Conservation (phyloP, 2,888 invertebrate genomes). For the Lepidocyrtinus sp. region DNA sequence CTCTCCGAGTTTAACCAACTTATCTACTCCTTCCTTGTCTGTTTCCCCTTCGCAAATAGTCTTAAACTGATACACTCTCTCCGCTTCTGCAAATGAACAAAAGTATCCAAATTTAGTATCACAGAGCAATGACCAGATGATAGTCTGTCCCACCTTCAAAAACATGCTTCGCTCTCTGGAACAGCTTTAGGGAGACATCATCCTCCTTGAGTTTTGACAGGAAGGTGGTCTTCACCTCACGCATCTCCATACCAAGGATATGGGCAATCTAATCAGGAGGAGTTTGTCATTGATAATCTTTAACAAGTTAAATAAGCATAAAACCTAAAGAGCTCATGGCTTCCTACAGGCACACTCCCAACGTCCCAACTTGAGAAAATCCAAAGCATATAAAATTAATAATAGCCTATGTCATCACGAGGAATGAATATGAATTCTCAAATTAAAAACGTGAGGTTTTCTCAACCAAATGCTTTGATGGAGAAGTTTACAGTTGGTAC, state of each 20-base stretch:
- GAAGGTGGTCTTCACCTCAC: conserved; percentile 53
- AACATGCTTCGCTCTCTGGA: conserved; percentile 91
- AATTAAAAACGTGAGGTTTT: too few species aligned
- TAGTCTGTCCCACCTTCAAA: conserved; percentile 81
- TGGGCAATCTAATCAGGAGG: conserved; percentile 51
- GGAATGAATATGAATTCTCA: too few species aligned
- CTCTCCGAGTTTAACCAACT: conserved; percentile 79
- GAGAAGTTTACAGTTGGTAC: too few species aligned
- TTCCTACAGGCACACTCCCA: too few species aligned
- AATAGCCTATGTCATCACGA: too few species aligned
- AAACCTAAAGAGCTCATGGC: too few species aligned
- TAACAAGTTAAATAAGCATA: too few species aligned
- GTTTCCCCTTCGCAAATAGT: conserved; percentile 75
- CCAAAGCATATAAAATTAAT: too few species aligned
- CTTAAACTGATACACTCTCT: conserved; percentile 85
- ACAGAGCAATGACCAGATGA: too few species aligned
- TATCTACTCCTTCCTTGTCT: conserved; percentile 58
- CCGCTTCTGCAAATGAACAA: conserved; percentile 79
- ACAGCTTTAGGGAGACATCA: conserved; percentile 79
- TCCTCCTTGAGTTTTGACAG: conserved; percentile 61
- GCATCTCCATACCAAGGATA: conserved; percentile 51
- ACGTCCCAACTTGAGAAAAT: too few species aligned
- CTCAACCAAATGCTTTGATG: too few species aligned
- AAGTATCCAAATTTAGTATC: not conserved
- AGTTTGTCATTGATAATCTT: too few species aligned